Conservation (phyloP, 2,888 invertebrate genomes). For the Leucozona laternaria region DNA sequence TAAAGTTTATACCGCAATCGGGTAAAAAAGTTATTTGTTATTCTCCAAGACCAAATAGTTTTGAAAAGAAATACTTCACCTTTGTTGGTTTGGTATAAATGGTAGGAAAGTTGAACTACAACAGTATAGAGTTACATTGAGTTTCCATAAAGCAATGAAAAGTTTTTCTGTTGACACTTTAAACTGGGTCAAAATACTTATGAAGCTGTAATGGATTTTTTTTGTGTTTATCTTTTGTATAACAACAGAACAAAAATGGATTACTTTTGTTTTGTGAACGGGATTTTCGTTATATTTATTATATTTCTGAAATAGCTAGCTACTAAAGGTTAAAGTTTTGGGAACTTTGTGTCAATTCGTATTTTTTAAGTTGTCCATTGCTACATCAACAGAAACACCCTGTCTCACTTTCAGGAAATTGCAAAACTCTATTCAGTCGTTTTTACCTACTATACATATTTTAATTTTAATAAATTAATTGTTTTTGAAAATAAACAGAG, state of each 20-base stretch:
- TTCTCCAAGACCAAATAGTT: slow-evolving; percentile 31
- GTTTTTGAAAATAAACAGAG: background rate
- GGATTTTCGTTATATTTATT: background rate
- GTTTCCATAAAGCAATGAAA: slow-evolving; percentile 3
- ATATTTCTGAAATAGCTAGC: background rate
- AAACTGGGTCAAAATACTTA: slow-evolving; percentile 35
- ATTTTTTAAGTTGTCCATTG: no score
- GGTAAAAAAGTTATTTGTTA: slow-evolving; percentile 51
- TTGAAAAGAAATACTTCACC: slow-evolving; percentile 38
- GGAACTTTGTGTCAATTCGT: background rate
- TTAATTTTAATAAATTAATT: slow-evolving; percentile 2
- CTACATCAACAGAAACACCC: background rate
- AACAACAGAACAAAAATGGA: slow-evolving; percentile 20
- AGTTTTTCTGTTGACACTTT: slow-evolving; percentile 35
- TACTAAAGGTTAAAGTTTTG: background rate
- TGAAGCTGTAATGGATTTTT: slow-evolving; percentile 21
- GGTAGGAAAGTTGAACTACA: background rate
- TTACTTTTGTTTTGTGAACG: background rate
- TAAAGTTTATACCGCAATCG: slow-evolving; percentile 58
- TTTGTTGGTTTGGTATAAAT: background rate
- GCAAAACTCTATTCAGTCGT: background rate
- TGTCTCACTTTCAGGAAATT: background rate
- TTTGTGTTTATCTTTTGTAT: slow-evolving; percentile 27
- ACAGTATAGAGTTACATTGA: background rate
- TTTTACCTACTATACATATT: background rate